phyloP scores from a whole-genome alignment of 2,888 invertebrate species.

The Agrochola lota region DNA sequence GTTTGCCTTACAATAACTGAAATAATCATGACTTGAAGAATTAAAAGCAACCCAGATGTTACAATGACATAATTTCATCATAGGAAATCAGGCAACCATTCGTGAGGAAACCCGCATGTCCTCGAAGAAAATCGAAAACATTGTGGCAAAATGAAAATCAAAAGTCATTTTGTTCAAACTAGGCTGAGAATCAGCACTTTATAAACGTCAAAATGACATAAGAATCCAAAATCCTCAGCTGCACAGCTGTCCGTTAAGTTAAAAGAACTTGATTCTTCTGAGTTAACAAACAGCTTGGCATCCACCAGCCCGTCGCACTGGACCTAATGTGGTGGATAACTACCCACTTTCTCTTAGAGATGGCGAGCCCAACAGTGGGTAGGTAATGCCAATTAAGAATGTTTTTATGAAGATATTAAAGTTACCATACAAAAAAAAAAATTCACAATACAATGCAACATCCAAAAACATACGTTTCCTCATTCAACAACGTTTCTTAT shows the following conservation, averaged over 20 bases:
- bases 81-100: neutral
- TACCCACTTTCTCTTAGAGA: neutral
- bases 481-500: conserved; percentile 59
- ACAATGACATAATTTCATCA: neutral
- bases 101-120: no score
- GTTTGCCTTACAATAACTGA: neutral
- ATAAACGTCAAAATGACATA: no score
- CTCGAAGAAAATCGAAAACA: neutral
- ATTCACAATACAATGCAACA: conserved; percentile 6
- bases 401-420: no score
- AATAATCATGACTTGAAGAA: neutral
- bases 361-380: no score
- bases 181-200: no score
- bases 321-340: neutral
- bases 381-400: neutral
- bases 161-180: no score
- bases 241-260: no score
- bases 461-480: conserved; percentile 25
- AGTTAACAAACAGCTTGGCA: no score
- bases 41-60: no score
- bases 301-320: no score
- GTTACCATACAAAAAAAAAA: neutral
- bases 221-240: no score
- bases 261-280: no score
- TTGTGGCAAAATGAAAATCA: neutral